phyloP scores from a whole-genome alignment of 2,888 invertebrate genomes.

The Leucophora obtusa region DNA sequence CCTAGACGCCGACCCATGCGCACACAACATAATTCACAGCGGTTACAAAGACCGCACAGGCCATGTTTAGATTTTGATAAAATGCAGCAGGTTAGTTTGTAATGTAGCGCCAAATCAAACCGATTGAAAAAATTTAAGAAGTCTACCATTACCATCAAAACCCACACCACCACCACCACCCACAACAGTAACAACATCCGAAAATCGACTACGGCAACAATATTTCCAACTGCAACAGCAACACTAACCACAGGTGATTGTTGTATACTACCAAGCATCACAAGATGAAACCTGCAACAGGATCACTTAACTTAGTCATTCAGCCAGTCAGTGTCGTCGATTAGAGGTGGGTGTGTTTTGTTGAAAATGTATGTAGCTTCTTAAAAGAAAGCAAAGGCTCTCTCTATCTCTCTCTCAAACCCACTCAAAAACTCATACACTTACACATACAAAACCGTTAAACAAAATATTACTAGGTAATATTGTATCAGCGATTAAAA shows the following conservation, averaged over 20 bases:
- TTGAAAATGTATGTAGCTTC: conserved; percentile 24
- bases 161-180: conserved; percentile 34
- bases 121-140: conserved; percentile 46
- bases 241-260: conserved; percentile 28
- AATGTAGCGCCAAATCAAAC: conserved; percentile 73
- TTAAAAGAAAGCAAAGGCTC: conserved; percentile 30
- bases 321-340: conserved; percentile 13
- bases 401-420: conserved; percentile 35
- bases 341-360: conserved; percentile 52
- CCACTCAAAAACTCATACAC: conserved; percentile 42
- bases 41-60: conserved; percentile 84
- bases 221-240: conserved; percentile 48
- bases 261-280: conserved; percentile 34
- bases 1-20: conserved; percentile 83
- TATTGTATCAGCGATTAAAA: conserved; percentile 45
- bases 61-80: conserved; percentile 97
- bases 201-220: conserved; percentile 44
- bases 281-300: conserved; percentile 39
- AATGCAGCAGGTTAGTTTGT: conserved; percentile 92
- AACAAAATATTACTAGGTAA: conserved; percentile 53
- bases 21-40: conserved; percentile 76
- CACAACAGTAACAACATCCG: conserved; percentile 34
- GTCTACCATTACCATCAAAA: conserved; percentile 35
- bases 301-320: not conserved
- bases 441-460: conserved; percentile 35